Percentiles rank a stretch among this genome's conserved stretches.
Evolutionary conservation across 1,140 invertebrate genomes (phyloP).

Genomic region (Euura lappo): DNA sequence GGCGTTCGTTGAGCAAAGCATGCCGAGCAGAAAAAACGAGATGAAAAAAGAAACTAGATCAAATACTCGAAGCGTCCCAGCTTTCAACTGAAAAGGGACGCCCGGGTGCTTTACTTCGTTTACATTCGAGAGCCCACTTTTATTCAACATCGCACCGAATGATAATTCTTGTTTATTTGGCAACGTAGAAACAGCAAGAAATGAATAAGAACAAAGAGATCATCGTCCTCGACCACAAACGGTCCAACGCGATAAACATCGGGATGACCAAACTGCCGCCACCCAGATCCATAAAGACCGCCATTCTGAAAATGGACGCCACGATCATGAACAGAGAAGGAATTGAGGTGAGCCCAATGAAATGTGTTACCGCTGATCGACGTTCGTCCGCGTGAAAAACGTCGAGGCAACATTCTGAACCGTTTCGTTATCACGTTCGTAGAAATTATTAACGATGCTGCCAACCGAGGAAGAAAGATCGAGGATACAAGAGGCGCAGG

Average conservation of each 20-base stretch:
- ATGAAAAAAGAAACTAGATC: not conserved
- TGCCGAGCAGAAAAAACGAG: not conserved
- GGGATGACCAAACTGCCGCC: constrained; percentile 99
- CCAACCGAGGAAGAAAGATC: constrained; percentile 96
- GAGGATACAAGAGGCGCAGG: constrained; percentile 94
- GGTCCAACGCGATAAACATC: constrained; percentile 99
- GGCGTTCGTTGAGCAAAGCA: not conserved
- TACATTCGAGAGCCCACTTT: not conserved
- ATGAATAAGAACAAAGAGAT: constrained; percentile 94
- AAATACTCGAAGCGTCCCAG: not conserved
- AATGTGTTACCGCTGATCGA: not conserved
- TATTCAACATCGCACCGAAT: not conserved
- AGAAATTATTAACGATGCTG: constrained; percentile 97
- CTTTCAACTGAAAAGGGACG: not conserved
- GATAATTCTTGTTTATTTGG: constrained; percentile 33
- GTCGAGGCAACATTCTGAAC: not conserved
- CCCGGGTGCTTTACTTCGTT: not conserved
- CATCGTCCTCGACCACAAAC: constrained; percentile 95
- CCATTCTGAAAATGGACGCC: constrained; percentile 99
- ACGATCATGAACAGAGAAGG: constrained; percentile 98
- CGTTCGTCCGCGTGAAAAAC: constrained; percentile 2
- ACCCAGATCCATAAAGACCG: constrained; percentile 95
- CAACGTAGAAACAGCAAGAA: constrained; percentile 84
- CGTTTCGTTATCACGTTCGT: constrained; percentile 26
- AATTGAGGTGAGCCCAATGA: constrained; percentile 75